These are phyloP conservation scores for Salvator merianae DNA, from an alignment of 2,113 vertebrate species.

Conservation along the genomic window DNA sequence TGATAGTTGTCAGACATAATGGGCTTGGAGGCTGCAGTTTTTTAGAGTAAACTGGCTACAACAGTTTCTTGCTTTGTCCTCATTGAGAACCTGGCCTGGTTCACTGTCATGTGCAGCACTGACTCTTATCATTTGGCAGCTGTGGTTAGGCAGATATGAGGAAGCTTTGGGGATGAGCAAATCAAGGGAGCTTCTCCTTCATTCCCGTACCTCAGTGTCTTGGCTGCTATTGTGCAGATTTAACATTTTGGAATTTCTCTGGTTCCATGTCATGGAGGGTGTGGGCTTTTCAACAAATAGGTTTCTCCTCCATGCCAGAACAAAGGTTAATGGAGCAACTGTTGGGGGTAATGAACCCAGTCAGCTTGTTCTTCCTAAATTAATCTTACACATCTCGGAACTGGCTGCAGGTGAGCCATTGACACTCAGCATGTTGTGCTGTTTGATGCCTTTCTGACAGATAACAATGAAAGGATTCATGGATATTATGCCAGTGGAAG, in stretches of 20 bases:
- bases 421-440: conserved; percentile 1
- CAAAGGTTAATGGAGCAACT: not conserved
- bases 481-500: conserved; percentile 37
- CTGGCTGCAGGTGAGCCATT: conserved; percentile 9
- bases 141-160: too few species aligned
- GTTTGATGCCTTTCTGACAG: conserved; percentile 32
- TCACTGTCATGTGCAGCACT: too few species aligned
- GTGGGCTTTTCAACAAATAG: not conserved
- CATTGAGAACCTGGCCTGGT: not conserved
- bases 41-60: not conserved
- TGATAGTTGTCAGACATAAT: not conserved
- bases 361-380: conserved; percentile 23
- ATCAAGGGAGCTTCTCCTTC: too few species aligned
- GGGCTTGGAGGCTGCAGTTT: not conserved
- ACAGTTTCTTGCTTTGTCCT: not conserved
- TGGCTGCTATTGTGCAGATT: too few species aligned
- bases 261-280: not conserved
- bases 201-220: too few species aligned
- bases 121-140: too few species aligned
- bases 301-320: not conserved
- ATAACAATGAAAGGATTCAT: conserved; percentile 32
- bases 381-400: conserved; percentile 12
- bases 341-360: not conserved
- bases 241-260: not conserved
- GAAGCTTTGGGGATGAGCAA: too few species aligned